Percentiles rank a stretch among this genome's conserved stretches.
These are phyloP conservation scores for Stenurella melanura DNA, from an alignment of 2,888 invertebrate species.

Conservation along the genomic window DNA sequence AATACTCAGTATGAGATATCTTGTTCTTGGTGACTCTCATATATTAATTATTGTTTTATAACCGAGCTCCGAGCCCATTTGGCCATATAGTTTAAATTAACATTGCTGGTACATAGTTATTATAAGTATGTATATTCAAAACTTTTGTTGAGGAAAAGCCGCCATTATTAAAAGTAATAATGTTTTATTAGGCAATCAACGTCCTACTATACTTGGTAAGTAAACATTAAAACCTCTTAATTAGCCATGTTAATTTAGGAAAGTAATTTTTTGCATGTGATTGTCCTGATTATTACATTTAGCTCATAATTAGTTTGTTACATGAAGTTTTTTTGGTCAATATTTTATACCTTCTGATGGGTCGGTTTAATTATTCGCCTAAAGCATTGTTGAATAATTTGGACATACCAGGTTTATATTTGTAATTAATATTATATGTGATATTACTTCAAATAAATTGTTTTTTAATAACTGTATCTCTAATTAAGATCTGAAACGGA, in stretches of 20 bases:
- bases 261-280: slow-evolving; percentile 34
- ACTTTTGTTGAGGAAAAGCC: slow-evolving; percentile 8
- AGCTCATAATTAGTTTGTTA: slow-evolving; percentile 28
- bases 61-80: background rate
- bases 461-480: slow-evolving; percentile 39
- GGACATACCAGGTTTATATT: slow-evolving; percentile 17
- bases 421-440: slow-evolving; percentile 30
- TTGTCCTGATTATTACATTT: slow-evolving; percentile 31
- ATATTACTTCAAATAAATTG: slow-evolving; percentile 40
- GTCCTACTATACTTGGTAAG: slow-evolving; percentile 30
- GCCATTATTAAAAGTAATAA: slow-evolving; percentile 32
- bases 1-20: too few relatives aligned
- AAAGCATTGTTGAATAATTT: slow-evolving; percentile 26
- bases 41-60: too few relatives aligned
- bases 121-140: background rate
- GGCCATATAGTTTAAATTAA: background rate
- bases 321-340: slow-evolving; percentile 5
- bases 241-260: slow-evolving; percentile 36
- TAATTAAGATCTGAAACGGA: slow-evolving; percentile 41
- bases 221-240: slow-evolving; percentile 39
- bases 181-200: slow-evolving; percentile 39
- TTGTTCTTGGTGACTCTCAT: too few relatives aligned
- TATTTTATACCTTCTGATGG: slow-evolving; percentile 18
- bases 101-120: background rate
- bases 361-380: slow-evolving; percentile 30